phyloP scores from a whole-genome alignment of 2,888 invertebrate species.

The Lepidonotus clava region DNA sequence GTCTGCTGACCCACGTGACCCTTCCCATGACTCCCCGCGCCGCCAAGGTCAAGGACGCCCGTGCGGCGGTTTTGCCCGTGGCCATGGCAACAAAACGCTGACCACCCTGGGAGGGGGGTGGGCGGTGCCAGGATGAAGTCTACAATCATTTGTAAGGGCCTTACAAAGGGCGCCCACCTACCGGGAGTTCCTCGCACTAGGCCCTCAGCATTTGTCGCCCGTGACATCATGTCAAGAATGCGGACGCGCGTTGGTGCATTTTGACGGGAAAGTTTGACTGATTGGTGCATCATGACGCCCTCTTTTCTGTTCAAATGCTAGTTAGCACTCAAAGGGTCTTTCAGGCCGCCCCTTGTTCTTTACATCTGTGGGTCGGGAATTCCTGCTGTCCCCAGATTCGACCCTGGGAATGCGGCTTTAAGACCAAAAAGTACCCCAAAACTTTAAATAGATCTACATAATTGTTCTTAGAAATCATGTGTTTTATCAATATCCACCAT shows the following conservation, averaged over 20 bases:
- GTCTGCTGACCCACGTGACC: conserved; percentile 44
- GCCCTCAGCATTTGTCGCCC: too few relatives aligned
- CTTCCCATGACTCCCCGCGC: conserved; percentile 46
- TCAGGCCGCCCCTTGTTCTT: too few relatives aligned
- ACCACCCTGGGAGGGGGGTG: not conserved
- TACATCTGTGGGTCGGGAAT: too few relatives aligned
- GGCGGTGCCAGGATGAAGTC: not conserved
- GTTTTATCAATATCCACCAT: too few relatives aligned
- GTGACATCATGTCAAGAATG: not conserved
- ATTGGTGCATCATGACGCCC: too few relatives aligned
- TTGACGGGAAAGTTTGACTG: not conserved
- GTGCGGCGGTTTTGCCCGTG: not conserved
- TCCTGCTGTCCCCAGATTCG: too few relatives aligned
- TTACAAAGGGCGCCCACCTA: not conserved
- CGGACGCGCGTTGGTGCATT: not conserved
- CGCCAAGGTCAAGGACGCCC: not conserved
- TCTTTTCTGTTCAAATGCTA: too few relatives aligned
- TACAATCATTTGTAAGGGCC: not conserved
- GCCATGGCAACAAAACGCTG: not conserved
- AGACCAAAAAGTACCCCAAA: too few relatives aligned
- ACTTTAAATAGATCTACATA: too few relatives aligned
- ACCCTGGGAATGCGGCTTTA: too few relatives aligned
- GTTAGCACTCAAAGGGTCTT: too few relatives aligned
- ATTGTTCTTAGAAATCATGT: too few relatives aligned
- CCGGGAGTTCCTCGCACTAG: not conserved